Conservation (phyloP, 2,113 vertebrate species). For the Myotis yumanensis region DNA sequence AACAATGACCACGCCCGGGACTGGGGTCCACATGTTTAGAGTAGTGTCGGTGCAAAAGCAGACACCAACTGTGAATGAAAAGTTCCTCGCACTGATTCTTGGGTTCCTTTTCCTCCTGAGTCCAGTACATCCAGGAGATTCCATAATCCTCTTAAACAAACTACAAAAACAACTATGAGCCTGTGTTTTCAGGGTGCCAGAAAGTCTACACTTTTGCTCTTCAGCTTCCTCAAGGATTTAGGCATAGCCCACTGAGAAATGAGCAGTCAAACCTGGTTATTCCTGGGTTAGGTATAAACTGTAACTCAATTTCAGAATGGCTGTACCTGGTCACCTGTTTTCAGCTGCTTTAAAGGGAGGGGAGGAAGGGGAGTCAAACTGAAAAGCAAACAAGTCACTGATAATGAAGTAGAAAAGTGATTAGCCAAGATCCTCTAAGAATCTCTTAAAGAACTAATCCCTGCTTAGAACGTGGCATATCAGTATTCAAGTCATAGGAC, state of each 20-base stretch:
- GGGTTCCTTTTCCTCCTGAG: neutral
- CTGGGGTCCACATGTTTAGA: rapidly evolving
- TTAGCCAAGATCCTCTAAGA: constrained; percentile 74
- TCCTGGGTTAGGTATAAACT: neutral
- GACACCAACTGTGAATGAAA: neutral
- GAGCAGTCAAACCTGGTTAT: neutral
- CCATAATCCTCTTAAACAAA: neutral
- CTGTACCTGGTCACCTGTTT: constrained; percentile 66
- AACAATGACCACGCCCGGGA: neutral
- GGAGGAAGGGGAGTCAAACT: constrained; percentile 52
- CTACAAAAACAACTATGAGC: neutral
- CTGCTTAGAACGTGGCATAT: constrained; percentile 46
- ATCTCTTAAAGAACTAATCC: constrained; percentile 64
- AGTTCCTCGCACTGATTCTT: too few relatives aligned
- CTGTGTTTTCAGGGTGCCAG: neutral
- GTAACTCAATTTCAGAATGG: neutral
- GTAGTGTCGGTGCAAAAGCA: neutral
- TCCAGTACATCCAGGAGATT: neutral
- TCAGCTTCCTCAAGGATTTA: neutral
- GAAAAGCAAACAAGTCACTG: constrained; percentile 78
- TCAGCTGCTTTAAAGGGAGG: neutral
- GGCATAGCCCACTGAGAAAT: neutral
- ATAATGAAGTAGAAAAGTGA: constrained; percentile 76
- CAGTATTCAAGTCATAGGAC: neutral
- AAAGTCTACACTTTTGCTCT: neutral